These are phyloP conservation scores for Gorsachius magnificus DNA, from an alignment of 2,797 vertebrate genomes.

Conservation along the genomic window DNA sequence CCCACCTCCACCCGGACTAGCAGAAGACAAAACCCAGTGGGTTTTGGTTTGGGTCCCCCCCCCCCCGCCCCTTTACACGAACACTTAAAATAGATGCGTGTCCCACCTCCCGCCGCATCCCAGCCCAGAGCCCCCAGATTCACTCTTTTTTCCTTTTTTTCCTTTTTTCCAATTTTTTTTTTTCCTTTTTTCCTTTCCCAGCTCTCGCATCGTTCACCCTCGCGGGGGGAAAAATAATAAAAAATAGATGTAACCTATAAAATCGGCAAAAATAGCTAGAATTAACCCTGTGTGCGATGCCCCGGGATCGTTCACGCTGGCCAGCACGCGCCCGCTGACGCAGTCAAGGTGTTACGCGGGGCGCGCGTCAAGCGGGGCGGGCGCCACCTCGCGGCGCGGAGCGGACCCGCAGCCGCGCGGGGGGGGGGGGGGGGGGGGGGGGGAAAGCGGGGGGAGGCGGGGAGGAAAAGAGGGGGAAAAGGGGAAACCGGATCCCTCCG, in stretches of 20 bases:
- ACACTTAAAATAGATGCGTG: not conserved
- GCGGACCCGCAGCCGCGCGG: not conserved
- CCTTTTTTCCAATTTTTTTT: not conserved
- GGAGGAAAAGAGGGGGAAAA: not conserved
- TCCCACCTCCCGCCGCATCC: not conserved
- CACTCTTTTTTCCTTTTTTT: too few species aligned
- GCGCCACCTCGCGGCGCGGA: slow-evolving; percentile 81
- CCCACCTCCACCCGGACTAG: not conserved
- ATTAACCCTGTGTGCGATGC: slow-evolving; percentile 48
- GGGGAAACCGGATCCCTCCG: fast-evolving
- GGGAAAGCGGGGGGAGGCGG: fast-evolving
- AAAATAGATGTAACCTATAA: not conserved
- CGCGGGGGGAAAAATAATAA: not conserved
- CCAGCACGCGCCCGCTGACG: not conserved
- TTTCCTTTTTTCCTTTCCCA: not conserved
- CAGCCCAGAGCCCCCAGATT: not conserved
- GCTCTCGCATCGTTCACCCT: not conserved
- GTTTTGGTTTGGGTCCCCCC: not conserved
- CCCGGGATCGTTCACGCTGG: slow-evolving; percentile 10
- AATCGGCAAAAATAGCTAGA: not conserved
- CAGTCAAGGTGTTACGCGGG: slow-evolving; percentile 6
- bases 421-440: not conserved
- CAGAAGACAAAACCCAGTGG: not conserved
- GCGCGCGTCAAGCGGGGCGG: slow-evolving; percentile 74
- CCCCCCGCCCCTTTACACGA: not conserved